These are phyloP conservation scores for Phaedon cochleariae DNA, from an alignment of 2,888 invertebrate species.

Conservation along the genomic window DNA sequence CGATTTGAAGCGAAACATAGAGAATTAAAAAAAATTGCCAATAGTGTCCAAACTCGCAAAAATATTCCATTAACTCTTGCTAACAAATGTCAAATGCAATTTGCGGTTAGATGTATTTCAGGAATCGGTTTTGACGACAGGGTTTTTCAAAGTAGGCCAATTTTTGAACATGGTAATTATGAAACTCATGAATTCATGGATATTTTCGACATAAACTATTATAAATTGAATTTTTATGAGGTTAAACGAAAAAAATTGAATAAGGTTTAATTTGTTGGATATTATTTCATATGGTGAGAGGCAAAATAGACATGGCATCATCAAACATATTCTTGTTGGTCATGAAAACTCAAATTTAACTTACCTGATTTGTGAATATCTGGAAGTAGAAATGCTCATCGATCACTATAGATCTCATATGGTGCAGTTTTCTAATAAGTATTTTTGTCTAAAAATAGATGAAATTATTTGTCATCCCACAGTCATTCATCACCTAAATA, in stretches of 20 bases:
- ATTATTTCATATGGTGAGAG: neutral
- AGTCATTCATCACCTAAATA: no score
- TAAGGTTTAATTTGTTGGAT: conserved; percentile 5
- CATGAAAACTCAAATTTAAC: conserved; percentile 2
- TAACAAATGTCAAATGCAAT: conserved; percentile 25
- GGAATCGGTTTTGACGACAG: conserved; percentile 25
- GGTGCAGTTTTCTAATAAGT: no score
- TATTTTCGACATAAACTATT: conserved; percentile 5
- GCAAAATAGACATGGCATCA: conserved; percentile 10
- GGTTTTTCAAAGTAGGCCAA: conserved; percentile 24
- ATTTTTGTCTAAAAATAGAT: no score
- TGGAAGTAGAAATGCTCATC: conserved; percentile 1
- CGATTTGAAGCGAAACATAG: conserved; percentile 42
- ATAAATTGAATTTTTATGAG: conserved; percentile 16
- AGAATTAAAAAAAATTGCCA: conserved; percentile 28
- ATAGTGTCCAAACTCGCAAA: conserved; percentile 28
- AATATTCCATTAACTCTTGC: conserved; percentile 30
- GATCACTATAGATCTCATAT: no score
- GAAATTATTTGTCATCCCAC: no score
- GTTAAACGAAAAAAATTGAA: conserved; percentile 20
- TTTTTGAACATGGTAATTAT: conserved; percentile 12
- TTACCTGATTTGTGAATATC: conserved; percentile 19
- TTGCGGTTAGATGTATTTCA: conserved; percentile 23
- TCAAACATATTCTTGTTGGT: conserved; percentile 15
- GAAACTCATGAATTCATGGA: conserved; percentile 2